These are phyloP conservation scores for Oreochromis mossambicus DNA, from an alignment of 2,797 vertebrate genomes.

Conservation along the genomic window DNA sequence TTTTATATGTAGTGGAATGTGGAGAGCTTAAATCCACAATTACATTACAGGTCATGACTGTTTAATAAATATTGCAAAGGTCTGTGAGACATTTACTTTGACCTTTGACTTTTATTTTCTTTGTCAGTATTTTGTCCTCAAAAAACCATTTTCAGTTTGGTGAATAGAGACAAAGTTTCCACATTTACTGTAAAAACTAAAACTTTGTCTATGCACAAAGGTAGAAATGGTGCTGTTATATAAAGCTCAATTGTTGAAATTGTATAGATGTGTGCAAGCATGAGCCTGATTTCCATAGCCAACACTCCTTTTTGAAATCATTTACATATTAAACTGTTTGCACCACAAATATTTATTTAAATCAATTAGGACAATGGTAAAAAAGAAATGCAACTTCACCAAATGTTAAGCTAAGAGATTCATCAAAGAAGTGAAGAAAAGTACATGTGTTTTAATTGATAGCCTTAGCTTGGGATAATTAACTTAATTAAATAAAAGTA, in stretches of 20 bases:
- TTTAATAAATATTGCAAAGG: not conserved
- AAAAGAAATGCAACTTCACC: not conserved
- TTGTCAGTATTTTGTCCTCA: not conserved
- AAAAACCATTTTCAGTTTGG: not conserved
- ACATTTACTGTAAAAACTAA: not conserved
- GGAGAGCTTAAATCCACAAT: not conserved
- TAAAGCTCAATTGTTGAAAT: rapidly evolving
- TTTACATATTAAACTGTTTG: not conserved
- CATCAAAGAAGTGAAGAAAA: not conserved
- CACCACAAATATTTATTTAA: not conserved
- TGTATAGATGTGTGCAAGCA: not conserved
- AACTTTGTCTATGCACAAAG: not conserved
- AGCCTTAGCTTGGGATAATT: not conserved
- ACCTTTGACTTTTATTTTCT: not conserved
- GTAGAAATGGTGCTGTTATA: not conserved
- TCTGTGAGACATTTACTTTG: not conserved
- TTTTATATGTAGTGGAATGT: not conserved
- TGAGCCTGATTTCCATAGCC: not conserved
- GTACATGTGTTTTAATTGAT: not conserved
- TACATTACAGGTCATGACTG: not conserved
- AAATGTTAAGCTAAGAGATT: not conserved
- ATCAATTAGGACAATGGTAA: not conserved
- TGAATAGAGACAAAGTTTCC: not conserved
- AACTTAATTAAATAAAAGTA: not conserved
- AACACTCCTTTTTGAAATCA: not conserved